Percentiles rank a stretch among this genome's conserved stretches.
Evolutionary conservation across 2,888 invertebrate species (phyloP).

Genomic region (Hyppa rectilinea): DNA sequence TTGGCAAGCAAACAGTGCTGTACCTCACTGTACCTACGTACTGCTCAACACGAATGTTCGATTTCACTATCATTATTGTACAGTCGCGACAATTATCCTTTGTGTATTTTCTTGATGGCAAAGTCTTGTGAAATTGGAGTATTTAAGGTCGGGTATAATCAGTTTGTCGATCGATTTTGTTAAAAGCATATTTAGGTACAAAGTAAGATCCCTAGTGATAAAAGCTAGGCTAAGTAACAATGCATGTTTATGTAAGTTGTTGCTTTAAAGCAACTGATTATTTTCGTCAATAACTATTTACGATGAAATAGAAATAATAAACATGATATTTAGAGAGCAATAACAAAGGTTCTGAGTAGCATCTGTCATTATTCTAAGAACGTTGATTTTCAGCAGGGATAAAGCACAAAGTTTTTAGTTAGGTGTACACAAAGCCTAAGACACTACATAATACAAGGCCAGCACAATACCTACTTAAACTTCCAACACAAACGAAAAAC

Average conservation of each 20-base stretch:
- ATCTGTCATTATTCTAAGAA: too few relatives aligned
- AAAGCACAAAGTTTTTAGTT: rapidly evolving
- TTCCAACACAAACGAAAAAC: constrained; percentile 21
- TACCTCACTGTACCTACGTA: constrained; percentile 47
- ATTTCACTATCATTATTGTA: constrained; percentile 55
- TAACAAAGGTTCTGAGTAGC: too few relatives aligned
- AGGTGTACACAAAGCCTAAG: background rate
- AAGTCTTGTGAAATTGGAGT: constrained; percentile 35
- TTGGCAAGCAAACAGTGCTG: constrained; percentile 67
- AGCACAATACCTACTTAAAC: constrained; percentile 1
- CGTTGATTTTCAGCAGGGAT: background rate
- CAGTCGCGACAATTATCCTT: constrained; percentile 48
- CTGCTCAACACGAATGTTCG: constrained; percentile 50
- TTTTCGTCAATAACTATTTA: too few relatives aligned
- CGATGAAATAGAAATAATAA: too few relatives aligned
- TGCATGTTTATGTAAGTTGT: constrained; percentile 12
- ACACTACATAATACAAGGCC: background rate
- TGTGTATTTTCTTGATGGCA: constrained; percentile 50
- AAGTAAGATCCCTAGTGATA: constrained; percentile 17
- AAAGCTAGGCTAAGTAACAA: constrained; percentile 5
- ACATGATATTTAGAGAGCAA: too few relatives aligned
- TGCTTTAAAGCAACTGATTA: too few relatives aligned
- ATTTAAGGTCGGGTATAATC: constrained; percentile 19
- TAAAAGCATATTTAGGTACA: constrained; percentile 9
- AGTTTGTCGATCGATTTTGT: constrained; percentile 35